Conservation (phyloP, 2,888 invertebrate species). For the Ctena decussata region DNA sequence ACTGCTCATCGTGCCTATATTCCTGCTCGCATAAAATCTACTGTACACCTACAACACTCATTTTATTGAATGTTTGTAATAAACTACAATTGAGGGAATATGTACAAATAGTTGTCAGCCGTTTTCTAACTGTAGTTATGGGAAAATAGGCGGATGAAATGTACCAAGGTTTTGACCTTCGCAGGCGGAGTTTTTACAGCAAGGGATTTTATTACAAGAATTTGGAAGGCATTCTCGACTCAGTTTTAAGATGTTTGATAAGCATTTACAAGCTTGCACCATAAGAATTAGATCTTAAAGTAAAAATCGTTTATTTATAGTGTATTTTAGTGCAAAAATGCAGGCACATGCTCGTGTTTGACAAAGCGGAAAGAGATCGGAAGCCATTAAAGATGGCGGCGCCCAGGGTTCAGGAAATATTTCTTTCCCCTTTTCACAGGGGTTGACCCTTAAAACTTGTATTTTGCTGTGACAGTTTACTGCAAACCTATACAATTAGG, state of each 20-base stretch:
- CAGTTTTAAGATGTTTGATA: too few relatives aligned
- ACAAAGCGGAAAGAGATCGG: constrained; percentile 59
- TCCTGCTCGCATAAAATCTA: neutral
- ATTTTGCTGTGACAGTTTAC: too few relatives aligned
- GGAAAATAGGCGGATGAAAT: neutral
- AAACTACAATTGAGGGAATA: neutral
- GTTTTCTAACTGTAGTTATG: neutral
- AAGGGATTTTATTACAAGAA: too few relatives aligned
- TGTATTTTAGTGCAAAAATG: neutral
- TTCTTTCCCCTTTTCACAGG: neutral
- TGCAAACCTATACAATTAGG: too few relatives aligned
- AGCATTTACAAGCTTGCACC: too few relatives aligned
- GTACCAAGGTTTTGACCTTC: neutral
- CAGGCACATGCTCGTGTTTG: constrained; percentile 52
- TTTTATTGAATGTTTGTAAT: neutral
- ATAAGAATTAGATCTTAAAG: too few relatives aligned
- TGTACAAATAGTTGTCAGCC: neutral
- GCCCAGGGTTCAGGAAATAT: constrained; percentile 38
- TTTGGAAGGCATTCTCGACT: too few relatives aligned
- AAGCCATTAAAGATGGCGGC: constrained; percentile 69
- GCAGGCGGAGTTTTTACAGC: neutral
- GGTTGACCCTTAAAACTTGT: too few relatives aligned
- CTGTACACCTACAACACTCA: neutral
- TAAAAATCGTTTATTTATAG: neutral
- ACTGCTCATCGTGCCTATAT: neutral